phyloP scores from a whole-genome alignment of 2,797 vertebrate genomes.

The Parotocinclus haroldoi region DNA sequence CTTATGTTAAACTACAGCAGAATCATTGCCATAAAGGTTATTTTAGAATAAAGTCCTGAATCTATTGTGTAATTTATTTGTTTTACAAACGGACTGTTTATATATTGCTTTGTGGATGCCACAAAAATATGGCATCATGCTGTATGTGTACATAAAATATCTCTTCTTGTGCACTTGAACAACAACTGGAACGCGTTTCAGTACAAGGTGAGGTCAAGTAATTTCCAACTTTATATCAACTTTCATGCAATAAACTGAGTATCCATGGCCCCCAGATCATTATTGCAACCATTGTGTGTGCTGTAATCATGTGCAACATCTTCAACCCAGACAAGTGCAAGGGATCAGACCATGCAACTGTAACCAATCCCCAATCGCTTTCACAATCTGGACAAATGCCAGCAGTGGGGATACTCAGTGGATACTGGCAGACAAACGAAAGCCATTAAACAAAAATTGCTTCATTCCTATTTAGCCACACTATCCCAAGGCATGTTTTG shows the following conservation, averaged over 20 bases:
- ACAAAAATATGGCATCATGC: too few relatives aligned
- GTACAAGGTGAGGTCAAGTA: too few relatives aligned
- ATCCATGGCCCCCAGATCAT: neutral
- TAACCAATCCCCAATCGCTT: conserved; percentile 38
- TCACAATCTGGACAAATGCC: conserved; percentile 47
- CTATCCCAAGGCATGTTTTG: conserved; percentile 40
- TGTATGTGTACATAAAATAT: too few relatives aligned
- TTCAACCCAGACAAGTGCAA: conserved; percentile 8
- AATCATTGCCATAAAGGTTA: too few relatives aligned
- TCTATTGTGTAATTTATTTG: too few relatives aligned
- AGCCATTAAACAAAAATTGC: conserved; percentile 38
- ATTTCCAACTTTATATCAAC: neutral
- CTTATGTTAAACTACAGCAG: too few relatives aligned
- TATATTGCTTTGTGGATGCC: too few relatives aligned
- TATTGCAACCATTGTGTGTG: neutral
- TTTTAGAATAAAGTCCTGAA: too few relatives aligned
- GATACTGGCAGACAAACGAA: conserved; percentile 30
- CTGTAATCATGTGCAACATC: neutral
- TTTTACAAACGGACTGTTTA: too few relatives aligned
- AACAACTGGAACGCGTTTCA: too few relatives aligned
- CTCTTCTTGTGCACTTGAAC: too few relatives aligned
- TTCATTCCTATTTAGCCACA: conserved; percentile 46
- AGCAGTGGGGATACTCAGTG: conserved; percentile 39
- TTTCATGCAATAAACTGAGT: neutral
- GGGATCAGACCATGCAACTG: conserved; percentile 8